These are phyloP conservation scores for Mechanitis mazaeus DNA, from an alignment of 2,888 invertebrate genomes.

Conservation along the genomic window DNA sequence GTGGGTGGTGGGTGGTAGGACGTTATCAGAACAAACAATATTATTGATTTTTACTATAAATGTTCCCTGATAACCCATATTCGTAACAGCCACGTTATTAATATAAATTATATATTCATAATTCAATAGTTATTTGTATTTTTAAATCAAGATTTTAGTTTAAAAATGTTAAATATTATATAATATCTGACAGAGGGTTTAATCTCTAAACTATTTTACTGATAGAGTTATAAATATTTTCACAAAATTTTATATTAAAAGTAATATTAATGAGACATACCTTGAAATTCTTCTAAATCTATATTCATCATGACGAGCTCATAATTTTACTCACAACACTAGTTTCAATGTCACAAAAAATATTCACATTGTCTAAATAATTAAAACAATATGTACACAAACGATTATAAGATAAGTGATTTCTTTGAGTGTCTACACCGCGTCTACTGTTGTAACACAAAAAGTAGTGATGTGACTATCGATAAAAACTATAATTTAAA, in stretches of 20 bases:
- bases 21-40: conserved; percentile 29
- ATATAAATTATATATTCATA: conserved; percentile 15
- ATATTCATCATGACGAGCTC: conserved; percentile 31
- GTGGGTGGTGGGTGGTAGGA: background rate
- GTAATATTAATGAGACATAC: conserved; percentile 20
- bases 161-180: too few species aligned
- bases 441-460: conserved; percentile 11
- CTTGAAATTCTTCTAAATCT: conserved; percentile 31
- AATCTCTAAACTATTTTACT: too few species aligned
- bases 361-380: background rate
- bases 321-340: conserved; percentile 5
- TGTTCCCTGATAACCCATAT: conserved; percentile 21
- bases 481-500: conserved; percentile 19
- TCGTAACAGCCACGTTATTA: conserved; percentile 14
- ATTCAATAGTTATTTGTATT: background rate
- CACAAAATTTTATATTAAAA: too few species aligned
- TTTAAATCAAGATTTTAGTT: too few species aligned
- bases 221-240: too few species aligned
- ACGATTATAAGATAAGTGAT: background rate
- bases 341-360: conserved; percentile 1
- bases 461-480: conserved; percentile 23
- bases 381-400: conserved; percentile 6
- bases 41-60: conserved; percentile 38
- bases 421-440: conserved; percentile 4
- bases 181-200: too few species aligned